Percentiles rank a stretch among this genome's conserved stretches.
phyloP scores from a whole-genome alignment of 2,888 invertebrate genomes.

The Agrochola macilenta region DNA sequence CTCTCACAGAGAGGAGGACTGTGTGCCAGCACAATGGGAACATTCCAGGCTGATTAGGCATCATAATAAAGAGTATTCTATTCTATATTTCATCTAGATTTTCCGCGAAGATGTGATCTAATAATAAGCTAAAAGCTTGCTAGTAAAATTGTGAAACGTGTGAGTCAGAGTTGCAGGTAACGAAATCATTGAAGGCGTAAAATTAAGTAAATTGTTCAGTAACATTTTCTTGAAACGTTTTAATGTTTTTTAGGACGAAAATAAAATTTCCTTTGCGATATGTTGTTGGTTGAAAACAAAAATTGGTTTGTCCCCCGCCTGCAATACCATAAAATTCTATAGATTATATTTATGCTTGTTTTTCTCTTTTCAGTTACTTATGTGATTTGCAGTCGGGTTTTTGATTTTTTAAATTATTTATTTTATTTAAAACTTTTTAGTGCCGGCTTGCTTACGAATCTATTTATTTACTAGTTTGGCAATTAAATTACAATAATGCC shows the following conservation, averaged over 20 bases:
- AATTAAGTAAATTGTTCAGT: conserved; percentile 2
- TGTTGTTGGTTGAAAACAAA: neutral
- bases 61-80: neutral
- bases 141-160: neutral
- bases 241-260: too few relatives aligned
- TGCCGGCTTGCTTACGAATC: too few relatives aligned
- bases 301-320: neutral
- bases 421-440: too few relatives aligned
- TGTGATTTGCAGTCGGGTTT: too few relatives aligned
- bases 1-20: too few relatives aligned
- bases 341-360: too few relatives aligned
- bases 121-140: conserved; percentile 3
- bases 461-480: too few relatives aligned
- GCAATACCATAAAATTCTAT: too few relatives aligned
- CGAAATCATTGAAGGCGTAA: neutral
- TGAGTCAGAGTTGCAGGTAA: conserved; percentile 11
- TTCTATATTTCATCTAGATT: conserved; percentile 4
- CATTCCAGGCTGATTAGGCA: too few relatives aligned
- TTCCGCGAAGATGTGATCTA: conserved; percentile 15
- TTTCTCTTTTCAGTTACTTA: too few relatives aligned
- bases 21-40: too few relatives aligned
- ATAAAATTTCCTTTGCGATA: neutral
- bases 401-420: too few relatives aligned
- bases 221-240: neutral
- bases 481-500: neutral